phyloP scores from a whole-genome alignment of 2,888 invertebrate genomes.

The Pyralis farinalis region DNA sequence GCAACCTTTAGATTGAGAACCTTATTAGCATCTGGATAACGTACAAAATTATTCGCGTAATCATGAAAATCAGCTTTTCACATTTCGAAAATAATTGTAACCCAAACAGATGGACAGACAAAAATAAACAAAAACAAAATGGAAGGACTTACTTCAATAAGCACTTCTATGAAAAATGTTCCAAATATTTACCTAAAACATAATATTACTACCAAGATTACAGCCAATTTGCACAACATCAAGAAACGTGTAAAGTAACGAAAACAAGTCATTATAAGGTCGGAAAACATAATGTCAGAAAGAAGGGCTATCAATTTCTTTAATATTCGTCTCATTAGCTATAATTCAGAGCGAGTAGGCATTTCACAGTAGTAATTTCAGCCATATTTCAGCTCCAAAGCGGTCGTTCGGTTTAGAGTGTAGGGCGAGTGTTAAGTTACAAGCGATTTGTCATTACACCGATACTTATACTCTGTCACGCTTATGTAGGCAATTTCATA shows the following conservation, averaged over 20 bases:
- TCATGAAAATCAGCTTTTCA: no score
- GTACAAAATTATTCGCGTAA: no score
- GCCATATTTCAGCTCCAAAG: conserved; percentile 61
- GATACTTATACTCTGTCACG: no score
- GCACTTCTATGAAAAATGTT: background rate
- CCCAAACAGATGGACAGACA: no score
- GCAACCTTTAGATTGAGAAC: no score
- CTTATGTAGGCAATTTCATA: no score
- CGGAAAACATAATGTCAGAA: conserved; percentile 17
- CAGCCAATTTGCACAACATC: background rate
- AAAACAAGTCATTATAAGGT: background rate
- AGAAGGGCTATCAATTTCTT: conserved; percentile 40
- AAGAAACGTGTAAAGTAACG: background rate
- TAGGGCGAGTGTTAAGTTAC: conserved; percentile 25
- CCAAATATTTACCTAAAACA: background rate
- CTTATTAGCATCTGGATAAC: no score
- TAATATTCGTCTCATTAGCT: conserved; percentile 67
- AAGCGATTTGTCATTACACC: no score
- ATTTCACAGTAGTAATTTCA: conserved; percentile 56
- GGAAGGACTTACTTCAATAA: no score
- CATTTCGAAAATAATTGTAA: no score
- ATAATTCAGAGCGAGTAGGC: conserved; percentile 61
- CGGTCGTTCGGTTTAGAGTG: conserved; percentile 48
- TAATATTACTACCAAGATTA: no score
- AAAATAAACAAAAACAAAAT: no score